Evolutionary conservation across 1,140 invertebrate species (phyloP), one percentile per base, ranked within the genome.

Genomic region (Procambarus virginalis): DNA sequence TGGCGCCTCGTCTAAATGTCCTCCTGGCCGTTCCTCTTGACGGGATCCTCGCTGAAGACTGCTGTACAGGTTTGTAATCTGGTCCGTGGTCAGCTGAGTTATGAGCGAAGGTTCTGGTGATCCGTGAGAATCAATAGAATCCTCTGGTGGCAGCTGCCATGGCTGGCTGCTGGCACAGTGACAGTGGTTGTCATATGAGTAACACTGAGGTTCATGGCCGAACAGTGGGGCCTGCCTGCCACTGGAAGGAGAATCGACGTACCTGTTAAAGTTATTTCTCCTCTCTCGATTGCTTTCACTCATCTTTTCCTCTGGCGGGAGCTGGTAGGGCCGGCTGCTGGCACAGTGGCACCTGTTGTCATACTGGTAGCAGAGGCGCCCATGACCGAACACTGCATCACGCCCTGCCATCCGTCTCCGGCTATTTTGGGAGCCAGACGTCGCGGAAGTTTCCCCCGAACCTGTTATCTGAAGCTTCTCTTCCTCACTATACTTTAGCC

Each of bases 81-180:
- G 20, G n/a, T 68, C 9, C 8, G 12, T 2, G 2, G 14, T 83
- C 22, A 83, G 9, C 45, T 10, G n/a, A 17, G 2, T 45, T 55
- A 2, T 34, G 12, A 83, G 60, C 22, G 81, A 58, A 68, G 81
- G 81, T 45, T 83, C 81, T 4, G 46, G 34, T n/a, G 22, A 14
- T 12, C 3, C 12, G 51, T 55, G 51, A 9, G 4, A 55, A 55
- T 55, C 12, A 55, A 55, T 55, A 55, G 51, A 12, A 55, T 8
- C 12, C 51, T 55, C 51, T 2, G 81, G 81, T 46, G 58, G 81
- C 60, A 83, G 46, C 58, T n/a, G 58, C 34, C 14, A 70, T 4
- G 60, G 81, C 60, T 83, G 22, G 64, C n/a, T 83, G 34, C 81
- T 83, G 55, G 55, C 55, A 64, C 81, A 83, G 22, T 83, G 81